Evolutionary conservation across 1,140 invertebrate species (phyloP).

Genomic region (Magallana gigas): DNA sequence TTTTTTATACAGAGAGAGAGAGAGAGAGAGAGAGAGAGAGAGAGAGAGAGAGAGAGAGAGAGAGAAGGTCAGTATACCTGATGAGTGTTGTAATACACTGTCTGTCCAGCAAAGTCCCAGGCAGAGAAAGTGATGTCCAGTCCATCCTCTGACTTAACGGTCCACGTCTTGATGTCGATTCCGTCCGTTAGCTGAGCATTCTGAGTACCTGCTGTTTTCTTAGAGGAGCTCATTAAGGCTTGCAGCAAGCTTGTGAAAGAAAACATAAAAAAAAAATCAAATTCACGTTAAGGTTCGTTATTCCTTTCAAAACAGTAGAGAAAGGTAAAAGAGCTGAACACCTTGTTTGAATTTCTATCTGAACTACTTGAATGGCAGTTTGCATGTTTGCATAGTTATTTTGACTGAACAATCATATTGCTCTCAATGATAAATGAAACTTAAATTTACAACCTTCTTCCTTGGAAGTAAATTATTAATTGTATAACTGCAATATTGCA

Average conservation of each 20-base stretch:
- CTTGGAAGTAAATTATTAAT: too few species aligned
- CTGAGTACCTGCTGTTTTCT: conserved; percentile 69
- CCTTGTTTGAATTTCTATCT: too few species aligned
- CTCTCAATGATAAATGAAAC: too few species aligned
- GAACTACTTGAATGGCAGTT: too few species aligned
- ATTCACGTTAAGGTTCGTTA: too few species aligned
- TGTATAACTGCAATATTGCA: too few species aligned
- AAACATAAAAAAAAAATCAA: background rate
- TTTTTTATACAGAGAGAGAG: background rate
- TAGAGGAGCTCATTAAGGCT: conserved; percentile 71
- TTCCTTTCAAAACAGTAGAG: too few species aligned
- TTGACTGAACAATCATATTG: too few species aligned
- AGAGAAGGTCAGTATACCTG: conserved; percentile 64
- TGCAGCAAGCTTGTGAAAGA: conserved; percentile 66
- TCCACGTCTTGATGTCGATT: conserved; percentile 77
- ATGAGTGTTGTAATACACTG: conserved; percentile 77
- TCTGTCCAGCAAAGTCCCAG: conserved; percentile 78
- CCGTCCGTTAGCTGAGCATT: conserved; percentile 75
- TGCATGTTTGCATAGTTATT: too few species aligned
- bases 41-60: background rate
- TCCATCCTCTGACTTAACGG: conserved; percentile 63
- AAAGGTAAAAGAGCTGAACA: too few species aligned
- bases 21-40: background rate
- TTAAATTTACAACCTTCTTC: too few species aligned
- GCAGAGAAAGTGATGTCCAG: conserved; percentile 72